Base-by-base conservation (phyloP, 2,797 vertebrate species). In the Zenarchopterus dispar region DNA sequence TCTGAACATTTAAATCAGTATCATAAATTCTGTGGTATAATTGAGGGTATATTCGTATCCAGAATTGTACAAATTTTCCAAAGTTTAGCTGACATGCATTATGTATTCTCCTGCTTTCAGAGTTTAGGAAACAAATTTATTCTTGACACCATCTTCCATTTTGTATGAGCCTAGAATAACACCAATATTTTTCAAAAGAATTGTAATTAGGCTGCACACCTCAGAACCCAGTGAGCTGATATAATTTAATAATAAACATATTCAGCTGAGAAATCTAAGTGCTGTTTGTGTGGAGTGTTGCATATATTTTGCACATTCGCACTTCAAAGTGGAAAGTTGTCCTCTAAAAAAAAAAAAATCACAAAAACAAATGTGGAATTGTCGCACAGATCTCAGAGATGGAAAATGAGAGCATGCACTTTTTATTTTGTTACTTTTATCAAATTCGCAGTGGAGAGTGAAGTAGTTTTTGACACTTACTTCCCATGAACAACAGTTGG, bases 201-300 rank as follows among this genome's bases (percentile, higher is more conserved):
- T 84, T 70, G 71, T 82, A 92, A 91, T 90, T 83, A 84, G 77
- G 79, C 51, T 15, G 48, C 54, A 75, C 67, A 84, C 73, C 67
- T 84, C 50, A 19, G 67, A 59, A 75, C 67, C 61, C 78, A 57
- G 62, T 21, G 59, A 61, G 73, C 62, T 1, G 55, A 79, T 77
- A 72, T 77, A 63, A 86, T 85, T 84, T 75, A 81, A 88, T 80
- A 81, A 86, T 61, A 71, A 64, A 41, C 52, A 18, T 68, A 86
- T 82, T 87, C 83, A 76, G 77, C 52, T 42, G 73, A 84, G 86
- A 39, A 55, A 85, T 73, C 80, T 69, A 49, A 75, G 79, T 60
- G 63, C 70, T 77, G 71, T 77, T 79, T 51, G 55, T 53, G 59
- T 39, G 8, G 73, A 67, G 78, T 11, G 56, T 62, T 56, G 82